Percentiles rank a stretch among this genome's conserved stretches.
Evolutionary conservation across 2,113 vertebrate species (phyloP).

Genomic region (Motacilla tschutschensis): DNA sequence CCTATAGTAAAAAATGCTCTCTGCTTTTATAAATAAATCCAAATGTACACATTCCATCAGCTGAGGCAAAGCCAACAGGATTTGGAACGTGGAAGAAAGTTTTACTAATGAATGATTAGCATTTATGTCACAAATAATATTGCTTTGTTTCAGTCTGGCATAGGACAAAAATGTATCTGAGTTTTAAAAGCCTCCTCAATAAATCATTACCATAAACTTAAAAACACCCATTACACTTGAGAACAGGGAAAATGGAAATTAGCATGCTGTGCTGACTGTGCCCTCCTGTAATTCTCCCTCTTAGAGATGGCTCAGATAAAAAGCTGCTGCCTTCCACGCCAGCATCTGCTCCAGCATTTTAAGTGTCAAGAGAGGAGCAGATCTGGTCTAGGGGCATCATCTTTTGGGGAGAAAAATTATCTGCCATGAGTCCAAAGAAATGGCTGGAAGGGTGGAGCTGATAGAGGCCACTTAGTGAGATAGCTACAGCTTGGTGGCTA

Average conservation of each 20-base stretch:
- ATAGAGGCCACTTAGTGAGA: background rate
- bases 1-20: background rate
- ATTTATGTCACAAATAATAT: constrained; percentile 30
- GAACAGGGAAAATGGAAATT: background rate
- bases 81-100: background rate
- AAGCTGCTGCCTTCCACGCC: background rate
- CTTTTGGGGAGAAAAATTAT: background rate
- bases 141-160: background rate
- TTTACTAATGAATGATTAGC: background rate
- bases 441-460: background rate
- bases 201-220: background rate
- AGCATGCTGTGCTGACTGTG: background rate
- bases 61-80: background rate
- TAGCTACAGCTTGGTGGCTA: background rate
- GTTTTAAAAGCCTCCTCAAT: background rate
- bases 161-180: background rate
- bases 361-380: background rate
- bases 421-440: background rate
- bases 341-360: background rate
- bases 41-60: background rate
- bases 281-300: background rate
- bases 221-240: background rate
- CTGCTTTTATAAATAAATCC: constrained; percentile 30
- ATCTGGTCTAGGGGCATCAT: background rate
- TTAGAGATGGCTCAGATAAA: background rate